Base-by-base conservation (phyloP, 2,113 vertebrate species). In the Furnarius figulus region DNA sequence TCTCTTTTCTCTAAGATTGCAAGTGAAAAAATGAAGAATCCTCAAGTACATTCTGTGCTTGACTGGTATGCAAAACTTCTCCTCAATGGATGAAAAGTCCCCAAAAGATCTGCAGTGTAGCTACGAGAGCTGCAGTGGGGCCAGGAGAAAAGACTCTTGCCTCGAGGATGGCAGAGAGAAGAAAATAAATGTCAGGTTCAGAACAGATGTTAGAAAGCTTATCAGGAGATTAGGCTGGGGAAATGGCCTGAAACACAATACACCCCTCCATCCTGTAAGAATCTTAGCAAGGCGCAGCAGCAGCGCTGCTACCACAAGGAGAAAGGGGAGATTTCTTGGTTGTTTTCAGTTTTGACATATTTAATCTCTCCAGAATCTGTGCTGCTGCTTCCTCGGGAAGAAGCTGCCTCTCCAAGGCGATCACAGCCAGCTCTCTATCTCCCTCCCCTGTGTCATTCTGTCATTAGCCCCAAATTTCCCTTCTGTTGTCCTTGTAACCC, bases 231-330 rank as follows among this genome's bases (percentile, higher is more conserved):
- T 91, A 94, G 39, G 53, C 77, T 39, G 52, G 67, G 76, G 88
- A 94, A 96, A 94, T 53, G 90, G 90, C 73, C 74, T 46, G 78
- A 75, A 95, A 97, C 80, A 94, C 86, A 95, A 79, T 22, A 56
- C 68, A 70, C n/a, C 58, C 55, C 58, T 12, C 13, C 61, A 72
- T 40, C 77, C 85, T 53, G 27, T 53, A 62, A 79, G 90, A 73
- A 6, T 21, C 66, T 93, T n/a, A 56, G 66, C 78, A 76, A 89
- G 70, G 58, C 40, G 40, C 73, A 67, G 24, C 67, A 82, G 77
- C 55, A 85, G 22, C 68, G 73, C 75, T n/a, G 40, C 42, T 25
- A 31, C 1, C 59, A 17, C 8, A 59, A 6, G 5, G 27, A 84
- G n/a, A 82, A 80, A 73, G 28, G 11, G 17, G 35, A 59, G 49